Base-by-base conservation (phyloP, 2,888 invertebrate species). In the Drosophila eohydei region DNA sequence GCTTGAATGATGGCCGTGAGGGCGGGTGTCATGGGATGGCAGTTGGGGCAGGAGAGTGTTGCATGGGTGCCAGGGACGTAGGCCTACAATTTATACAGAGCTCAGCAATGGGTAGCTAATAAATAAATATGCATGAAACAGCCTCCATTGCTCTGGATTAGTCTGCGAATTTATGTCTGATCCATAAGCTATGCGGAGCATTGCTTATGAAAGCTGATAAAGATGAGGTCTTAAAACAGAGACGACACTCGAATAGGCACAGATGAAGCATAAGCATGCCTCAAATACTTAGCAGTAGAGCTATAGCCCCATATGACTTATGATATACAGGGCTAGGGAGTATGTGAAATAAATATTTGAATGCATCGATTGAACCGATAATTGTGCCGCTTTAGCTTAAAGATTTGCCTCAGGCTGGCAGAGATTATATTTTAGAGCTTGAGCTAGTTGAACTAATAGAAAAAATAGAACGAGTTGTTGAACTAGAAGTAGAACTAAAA, bases 1-100 rank as follows among this genome's bases (percentile, higher is more conserved):
- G 54, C 74, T 73, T 66, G 66, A 78, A 68, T 59, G 64, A 71
- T 60, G 64, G 69, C 64, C 62, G n/a, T 9, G n/a, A 2, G 26
- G 36, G 38, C 0, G 11, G 46, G 2, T 12, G 36, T 5, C 52
- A 41, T 30, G 54, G 30, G 21, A 12, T 2, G 34, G 44, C 2
- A 1, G 14, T 30, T 12, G 21, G 5, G 26, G 21, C 16, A 12
- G 12, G 12, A 12, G 34, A 7, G 5, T 30, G 21, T 0, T 4
- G 5, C 16, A 12, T n/a, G 41, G 21, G 26, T 3, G 43, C 51
- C 55, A 56, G 55, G 32, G 51, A 12, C 38, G 30, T 55, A 72
- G 51, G 55, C 51, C 66, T 43, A 48, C 2, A 28, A 59, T 54
- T 71, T 62, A 2, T 14, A 59, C 26, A 40, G 9, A 21, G 7